Percentiles rank a stretch among this genome's conserved stretches.
Evolutionary conservation across 2,888 invertebrate species (phyloP).

Genomic region (Apamea crenata): DNA sequence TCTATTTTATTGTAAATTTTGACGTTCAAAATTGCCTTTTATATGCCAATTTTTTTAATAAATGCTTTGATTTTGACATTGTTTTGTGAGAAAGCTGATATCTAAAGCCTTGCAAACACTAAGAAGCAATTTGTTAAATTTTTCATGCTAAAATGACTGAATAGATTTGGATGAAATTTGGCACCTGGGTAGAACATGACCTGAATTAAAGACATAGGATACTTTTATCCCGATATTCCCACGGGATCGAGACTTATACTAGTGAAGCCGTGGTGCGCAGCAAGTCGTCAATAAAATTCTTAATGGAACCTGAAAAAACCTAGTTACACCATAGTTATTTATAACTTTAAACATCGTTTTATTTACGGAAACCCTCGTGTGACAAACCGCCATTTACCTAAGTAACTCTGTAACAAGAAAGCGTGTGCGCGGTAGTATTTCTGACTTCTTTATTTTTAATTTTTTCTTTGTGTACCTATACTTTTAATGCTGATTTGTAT

Average conservation of each 20-base stretch:
- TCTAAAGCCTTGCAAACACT: not conserved
- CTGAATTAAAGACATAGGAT: not conserved
- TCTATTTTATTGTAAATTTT: not conserved
- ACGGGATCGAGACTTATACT: not conserved
- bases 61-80: not conserved
- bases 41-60: too few relatives aligned
- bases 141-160: not conserved
- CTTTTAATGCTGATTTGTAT: conserved; percentile 14
- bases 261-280: not conserved
- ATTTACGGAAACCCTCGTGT: conserved; percentile 36
- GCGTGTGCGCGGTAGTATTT: conserved; percentile 24
- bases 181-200: too few relatives aligned
- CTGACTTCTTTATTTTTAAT: conserved; percentile 41
- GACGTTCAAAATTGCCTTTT: too few relatives aligned
- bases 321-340: not conserved
- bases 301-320: not conserved
- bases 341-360: not conserved
- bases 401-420: conserved; percentile 11
- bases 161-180: too few relatives aligned
- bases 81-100: not conserved
- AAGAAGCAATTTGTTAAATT: too few relatives aligned
- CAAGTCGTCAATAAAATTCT: not conserved
- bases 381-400: conserved; percentile 36
- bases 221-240: too few relatives aligned
- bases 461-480: conserved; percentile 11